Base-by-base conservation (phyloP, 2,113 vertebrate species). In the cattle (Bos taurus) region DNA sequence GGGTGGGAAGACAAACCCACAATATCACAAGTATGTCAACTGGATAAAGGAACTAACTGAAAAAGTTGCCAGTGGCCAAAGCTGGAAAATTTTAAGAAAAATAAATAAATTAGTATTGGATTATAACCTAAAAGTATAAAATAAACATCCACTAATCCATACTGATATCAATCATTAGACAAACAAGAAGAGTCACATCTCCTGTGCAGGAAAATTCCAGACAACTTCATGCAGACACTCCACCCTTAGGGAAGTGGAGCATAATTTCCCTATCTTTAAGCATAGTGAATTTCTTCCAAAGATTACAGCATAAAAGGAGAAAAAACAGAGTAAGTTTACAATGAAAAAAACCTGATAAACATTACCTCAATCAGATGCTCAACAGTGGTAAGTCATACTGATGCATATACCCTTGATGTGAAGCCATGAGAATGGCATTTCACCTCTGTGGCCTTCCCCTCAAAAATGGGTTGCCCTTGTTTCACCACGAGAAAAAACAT, bases 381-480 rank as follows among this genome's bases (percentile, higher is more conserved):
- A 13, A 5, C 26, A 56, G 81, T 5, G 26, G 0, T 17, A 46
- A 56, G 57, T 33, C 60, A 7, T 3, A 5, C 1, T 6, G 14
- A 71, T 4, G 50, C 9, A 54, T 0, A 2, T 11, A 33, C 25
- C 78, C 59, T 10, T 30, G 48, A 43, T 25, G 23, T 30, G 2
- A 43, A 60, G 33, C 17, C 46, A 40, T 6, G 46, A 6, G 21
- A 52, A 50, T 2, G 7, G 77, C 46, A 50, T 46, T 10, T 48
- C 12, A 30, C 46, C 57, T 82, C 43, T 15, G 33, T 14, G 77
- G 46, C 46, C 77, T 52, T 74, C 62, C 91, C 33, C 28, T 7
- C 13, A 16, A 25, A 71, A 26, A 85, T 7, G 48, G 33, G 91
- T 1, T n/a, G 36, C 28, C 60, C 46, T 40, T 57, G 36, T 57